Percentiles rank a stretch among this genome's conserved stretches.
These are phyloP conservation scores for Danio aesculapii DNA, from an alignment of 2,797 vertebrate species.

Conservation along the genomic window DNA sequence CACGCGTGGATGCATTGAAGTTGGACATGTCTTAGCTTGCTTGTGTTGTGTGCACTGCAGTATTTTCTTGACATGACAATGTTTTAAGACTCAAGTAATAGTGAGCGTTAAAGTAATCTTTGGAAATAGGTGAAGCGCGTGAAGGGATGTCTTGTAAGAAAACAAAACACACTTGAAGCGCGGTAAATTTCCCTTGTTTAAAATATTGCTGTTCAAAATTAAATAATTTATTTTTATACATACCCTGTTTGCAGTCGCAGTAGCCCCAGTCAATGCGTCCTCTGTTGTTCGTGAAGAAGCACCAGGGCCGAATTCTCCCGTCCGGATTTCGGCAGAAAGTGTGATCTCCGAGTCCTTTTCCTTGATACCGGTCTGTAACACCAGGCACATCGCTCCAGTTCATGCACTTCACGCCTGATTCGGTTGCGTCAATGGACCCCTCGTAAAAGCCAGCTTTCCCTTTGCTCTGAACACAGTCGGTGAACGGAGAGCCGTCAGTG, in stretches of 20 bases:
- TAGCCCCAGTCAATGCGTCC: slow-evolving; percentile 86
- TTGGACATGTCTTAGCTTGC: slow-evolving; percentile 48
- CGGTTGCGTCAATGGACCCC: slow-evolving; percentile 82
- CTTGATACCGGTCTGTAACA: slow-evolving; percentile 77
- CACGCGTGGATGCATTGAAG: slow-evolving; percentile 19
- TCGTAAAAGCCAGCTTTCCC: slow-evolving; percentile 77
- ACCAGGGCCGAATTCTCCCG: slow-evolving; percentile 85
- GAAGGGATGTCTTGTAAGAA: not conserved
- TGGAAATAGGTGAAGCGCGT: not conserved
- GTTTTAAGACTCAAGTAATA: not conserved
- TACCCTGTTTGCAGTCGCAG: slow-evolving; percentile 90
- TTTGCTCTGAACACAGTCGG: slow-evolving; percentile 75
- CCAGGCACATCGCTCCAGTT: slow-evolving; percentile 81
- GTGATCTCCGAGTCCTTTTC: slow-evolving; percentile 81
- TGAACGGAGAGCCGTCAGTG: slow-evolving; percentile 61
- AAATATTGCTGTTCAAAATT: not conserved
- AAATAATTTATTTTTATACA: slow-evolving; percentile 16
- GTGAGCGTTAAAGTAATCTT: not conserved
- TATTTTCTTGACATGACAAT: not conserved
- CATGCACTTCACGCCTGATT: slow-evolving; percentile 82
- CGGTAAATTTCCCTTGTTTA: not conserved
- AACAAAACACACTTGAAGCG: not conserved
- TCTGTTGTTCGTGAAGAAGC: slow-evolving; percentile 78
- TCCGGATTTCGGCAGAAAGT: slow-evolving; percentile 86
- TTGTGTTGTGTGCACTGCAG: slow-evolving; percentile 5